Conservation (phyloP, 2,113 vertebrate species). For the Nymphicus hollandicus region DNA sequence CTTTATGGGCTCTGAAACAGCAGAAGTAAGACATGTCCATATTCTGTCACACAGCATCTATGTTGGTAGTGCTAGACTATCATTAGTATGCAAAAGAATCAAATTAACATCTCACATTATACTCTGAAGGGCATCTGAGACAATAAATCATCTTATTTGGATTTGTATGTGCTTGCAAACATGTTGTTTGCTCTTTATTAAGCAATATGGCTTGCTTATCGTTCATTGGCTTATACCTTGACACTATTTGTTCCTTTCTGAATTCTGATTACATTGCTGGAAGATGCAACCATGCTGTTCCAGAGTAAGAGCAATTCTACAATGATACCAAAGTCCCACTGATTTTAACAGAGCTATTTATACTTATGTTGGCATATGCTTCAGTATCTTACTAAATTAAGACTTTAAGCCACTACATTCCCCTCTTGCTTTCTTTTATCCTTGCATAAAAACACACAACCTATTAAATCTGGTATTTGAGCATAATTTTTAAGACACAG, state of each 20-base stretch:
- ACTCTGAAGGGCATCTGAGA: neutral
- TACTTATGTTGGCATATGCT: neutral
- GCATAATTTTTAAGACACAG: neutral
- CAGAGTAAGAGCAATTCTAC: neutral
- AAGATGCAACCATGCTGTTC: neutral
- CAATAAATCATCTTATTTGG: neutral
- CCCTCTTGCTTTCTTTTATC: neutral
- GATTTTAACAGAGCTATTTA: neutral
- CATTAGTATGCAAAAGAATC: neutral
- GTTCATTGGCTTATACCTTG: neutral
- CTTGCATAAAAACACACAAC: neutral
- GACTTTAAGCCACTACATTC: neutral
- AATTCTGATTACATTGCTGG: neutral
- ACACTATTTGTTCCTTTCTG: neutral
- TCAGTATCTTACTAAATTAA: neutral
- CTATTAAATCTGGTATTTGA: neutral
- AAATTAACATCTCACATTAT: neutral
- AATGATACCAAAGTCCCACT: neutral
- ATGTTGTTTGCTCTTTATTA: neutral
- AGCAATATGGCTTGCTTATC: neutral
- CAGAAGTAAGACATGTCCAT: neutral
- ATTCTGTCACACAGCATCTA: neutral
- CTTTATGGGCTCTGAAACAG: neutral
- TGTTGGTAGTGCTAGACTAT: neutral
- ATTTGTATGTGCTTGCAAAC: neutral